Evolutionary conservation across 2,888 invertebrate genomes (phyloP).

Genomic region (Timandra comae): DNA sequence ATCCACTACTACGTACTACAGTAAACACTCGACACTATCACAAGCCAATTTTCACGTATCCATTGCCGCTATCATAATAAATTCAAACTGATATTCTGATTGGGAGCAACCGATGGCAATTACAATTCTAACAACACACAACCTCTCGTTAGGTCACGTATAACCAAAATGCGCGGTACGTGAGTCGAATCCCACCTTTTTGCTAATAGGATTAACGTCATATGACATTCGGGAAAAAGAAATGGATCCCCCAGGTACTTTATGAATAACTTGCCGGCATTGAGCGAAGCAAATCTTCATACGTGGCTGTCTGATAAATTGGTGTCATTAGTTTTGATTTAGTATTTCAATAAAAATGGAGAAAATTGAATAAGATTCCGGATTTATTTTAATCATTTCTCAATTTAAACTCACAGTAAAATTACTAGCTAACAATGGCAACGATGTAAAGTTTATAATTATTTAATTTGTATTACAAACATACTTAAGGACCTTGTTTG

Average conservation of each 20-base stretch:
- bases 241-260: slow-evolving; percentile 19
- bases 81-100: not conserved
- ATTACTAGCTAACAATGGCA: no score
- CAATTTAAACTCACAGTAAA: no score
- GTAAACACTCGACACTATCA: not conserved
- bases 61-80: no score
- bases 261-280: slow-evolving; percentile 18
- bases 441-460: no score
- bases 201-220: slow-evolving; percentile 45
- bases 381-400: no score
- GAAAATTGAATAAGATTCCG: no score
- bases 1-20: not conserved
- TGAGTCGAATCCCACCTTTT: slow-evolving; percentile 35
- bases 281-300: not conserved
- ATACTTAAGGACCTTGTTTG: no score
- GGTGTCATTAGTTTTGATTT: no score
- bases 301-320: no score
- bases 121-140: slow-evolving; percentile 36
- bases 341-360: no score
- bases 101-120: slow-evolving; percentile 33
- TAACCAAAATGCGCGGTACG: slow-evolving; percentile 43
- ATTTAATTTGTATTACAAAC: no score
- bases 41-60: slow-evolving; percentile 1
- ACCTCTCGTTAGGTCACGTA: slow-evolving; percentile 38
- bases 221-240: slow-evolving; percentile 25